phyloP scores from a whole-genome alignment of 1,140 invertebrate genomes.

The Drosophila kikkawai region DNA sequence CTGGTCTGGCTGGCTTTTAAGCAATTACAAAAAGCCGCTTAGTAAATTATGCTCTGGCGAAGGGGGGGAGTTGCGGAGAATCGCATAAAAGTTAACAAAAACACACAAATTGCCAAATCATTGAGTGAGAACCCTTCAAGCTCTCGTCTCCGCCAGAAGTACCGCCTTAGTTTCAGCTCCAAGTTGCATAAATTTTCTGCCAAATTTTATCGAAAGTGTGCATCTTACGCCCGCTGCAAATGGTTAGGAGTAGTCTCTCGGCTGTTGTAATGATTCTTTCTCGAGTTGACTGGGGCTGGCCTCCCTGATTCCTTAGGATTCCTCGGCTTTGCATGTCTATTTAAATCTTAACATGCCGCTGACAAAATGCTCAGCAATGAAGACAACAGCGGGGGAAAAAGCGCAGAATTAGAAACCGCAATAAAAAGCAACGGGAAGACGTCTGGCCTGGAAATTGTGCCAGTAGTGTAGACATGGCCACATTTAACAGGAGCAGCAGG shows the following conservation, averaged over 20 bases:
- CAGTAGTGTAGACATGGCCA: conserved; percentile 70
- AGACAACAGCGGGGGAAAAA: conserved; percentile 54
- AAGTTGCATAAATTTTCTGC: conserved; percentile 71
- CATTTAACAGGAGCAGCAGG: conserved; percentile 80
- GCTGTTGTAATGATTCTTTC: neutral
- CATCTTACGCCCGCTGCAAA: conserved; percentile 67
- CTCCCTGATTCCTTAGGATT: conserved; percentile 3
- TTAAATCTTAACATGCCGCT: conserved; percentile 79
- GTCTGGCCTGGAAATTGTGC: conserved; percentile 67
- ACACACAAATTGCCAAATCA: conserved; percentile 74
- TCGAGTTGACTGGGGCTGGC: neutral
- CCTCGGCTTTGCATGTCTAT: conserved; percentile 62
- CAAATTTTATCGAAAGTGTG: conserved; percentile 78
- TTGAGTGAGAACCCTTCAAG: conserved; percentile 57
- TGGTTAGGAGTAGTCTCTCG: conserved; percentile 44
- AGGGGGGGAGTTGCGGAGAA: conserved; percentile 15
- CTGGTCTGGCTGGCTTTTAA: conserved; percentile 29
- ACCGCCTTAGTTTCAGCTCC: conserved; percentile 46
- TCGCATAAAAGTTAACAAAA: conserved; percentile 50
- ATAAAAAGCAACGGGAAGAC: conserved; percentile 60
- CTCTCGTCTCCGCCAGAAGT: conserved; percentile 23
- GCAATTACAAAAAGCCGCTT: conserved; percentile 81
- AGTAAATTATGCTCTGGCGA: conserved; percentile 59
- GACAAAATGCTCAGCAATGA: conserved; percentile 78
- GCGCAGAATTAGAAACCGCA: conserved; percentile 53